Conservation (phyloP, 2,888 invertebrate species). For the Coelopa pilipes region DNA sequence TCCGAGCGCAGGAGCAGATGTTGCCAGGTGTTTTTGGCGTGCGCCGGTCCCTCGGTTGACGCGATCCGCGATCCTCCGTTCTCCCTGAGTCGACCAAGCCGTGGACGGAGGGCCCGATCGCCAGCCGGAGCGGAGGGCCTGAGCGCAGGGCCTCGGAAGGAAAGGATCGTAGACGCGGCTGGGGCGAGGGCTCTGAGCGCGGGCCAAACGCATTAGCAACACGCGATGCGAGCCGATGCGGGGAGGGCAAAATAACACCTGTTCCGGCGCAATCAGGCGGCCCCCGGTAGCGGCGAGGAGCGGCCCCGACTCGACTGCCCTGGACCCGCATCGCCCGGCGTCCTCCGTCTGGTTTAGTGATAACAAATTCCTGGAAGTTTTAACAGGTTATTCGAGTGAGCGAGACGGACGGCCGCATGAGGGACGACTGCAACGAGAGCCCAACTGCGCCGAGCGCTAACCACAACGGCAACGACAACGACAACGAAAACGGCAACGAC, state of each 20-base stretch:
- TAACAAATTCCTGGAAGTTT: too few relatives aligned
- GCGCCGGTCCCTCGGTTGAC: neutral
- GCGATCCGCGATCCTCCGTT: neutral
- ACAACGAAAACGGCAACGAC: too few relatives aligned
- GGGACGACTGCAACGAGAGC: too few relatives aligned
- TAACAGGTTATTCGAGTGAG: too few relatives aligned
- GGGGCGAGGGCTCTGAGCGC: neutral
- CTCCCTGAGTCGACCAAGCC: neutral
- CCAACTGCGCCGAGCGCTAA: too few relatives aligned
- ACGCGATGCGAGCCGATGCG: neutral
- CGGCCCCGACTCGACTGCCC: too few relatives aligned
- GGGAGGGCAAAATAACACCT: conserved; percentile 2
- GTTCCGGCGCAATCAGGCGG: neutral
- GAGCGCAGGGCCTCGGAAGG: neutral
- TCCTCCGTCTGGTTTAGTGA: too few relatives aligned
- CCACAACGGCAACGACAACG: too few relatives aligned
- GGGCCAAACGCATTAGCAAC: neutral
- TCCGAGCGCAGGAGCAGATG: neutral
- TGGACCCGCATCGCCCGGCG: too few relatives aligned
- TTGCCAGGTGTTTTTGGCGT: conserved; percentile 20
- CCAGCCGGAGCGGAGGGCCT: neutral
- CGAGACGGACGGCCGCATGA: too few relatives aligned
- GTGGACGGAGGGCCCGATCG: neutral
- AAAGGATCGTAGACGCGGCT: conserved; percentile 11
- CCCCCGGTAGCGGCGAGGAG: neutral